Percentiles rank a stretch among this genome's conserved stretches.
Evolutionary conservation across 2,888 invertebrate species (phyloP).

Genomic region (Schizotus pectinicornis): DNA sequence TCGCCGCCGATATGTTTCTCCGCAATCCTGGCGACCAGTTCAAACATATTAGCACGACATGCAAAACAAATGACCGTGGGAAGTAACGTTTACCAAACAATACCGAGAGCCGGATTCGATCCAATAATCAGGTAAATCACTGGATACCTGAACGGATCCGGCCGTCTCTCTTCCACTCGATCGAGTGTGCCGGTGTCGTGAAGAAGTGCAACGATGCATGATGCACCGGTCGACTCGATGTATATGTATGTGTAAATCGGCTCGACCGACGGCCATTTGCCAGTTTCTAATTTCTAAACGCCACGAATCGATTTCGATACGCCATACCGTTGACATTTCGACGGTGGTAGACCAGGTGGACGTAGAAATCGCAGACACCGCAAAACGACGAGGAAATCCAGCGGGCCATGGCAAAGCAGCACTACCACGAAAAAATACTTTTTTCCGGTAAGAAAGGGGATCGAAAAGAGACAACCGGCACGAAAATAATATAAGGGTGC

Average conservation of each 20-base stretch:
- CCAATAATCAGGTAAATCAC: conserved; percentile 56
- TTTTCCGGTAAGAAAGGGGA: too few relatives aligned
- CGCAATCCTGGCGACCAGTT: not conserved
- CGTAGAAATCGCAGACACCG: too few relatives aligned
- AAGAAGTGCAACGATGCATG: conserved; percentile 10
- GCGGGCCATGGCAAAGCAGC: too few relatives aligned
- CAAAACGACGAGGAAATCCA: too few relatives aligned
- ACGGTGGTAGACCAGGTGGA: too few relatives aligned
- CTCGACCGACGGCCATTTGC: not conserved
- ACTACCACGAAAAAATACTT: too few relatives aligned
- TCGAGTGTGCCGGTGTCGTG: not conserved
- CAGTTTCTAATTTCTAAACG: conserved; percentile 21
- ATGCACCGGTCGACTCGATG: too few relatives aligned
- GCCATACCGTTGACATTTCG: too few relatives aligned
- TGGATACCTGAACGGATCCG: conserved; percentile 18
- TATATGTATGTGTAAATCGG: conserved; percentile 5
- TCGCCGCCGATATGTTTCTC: too few relatives aligned
- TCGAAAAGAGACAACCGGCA: too few relatives aligned
- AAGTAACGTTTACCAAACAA: conserved; percentile 52
- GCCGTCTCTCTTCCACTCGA: not conserved
- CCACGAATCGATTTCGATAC: too few relatives aligned
- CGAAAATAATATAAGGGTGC: too few relatives aligned
- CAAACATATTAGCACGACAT: conserved; percentile 43
- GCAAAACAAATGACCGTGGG: conserved; percentile 55
- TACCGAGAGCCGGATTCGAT: conserved; percentile 51